Evolutionary conservation across 1,140 invertebrate genomes (phyloP).

Genomic region (Oncopeltus fasciatus): DNA sequence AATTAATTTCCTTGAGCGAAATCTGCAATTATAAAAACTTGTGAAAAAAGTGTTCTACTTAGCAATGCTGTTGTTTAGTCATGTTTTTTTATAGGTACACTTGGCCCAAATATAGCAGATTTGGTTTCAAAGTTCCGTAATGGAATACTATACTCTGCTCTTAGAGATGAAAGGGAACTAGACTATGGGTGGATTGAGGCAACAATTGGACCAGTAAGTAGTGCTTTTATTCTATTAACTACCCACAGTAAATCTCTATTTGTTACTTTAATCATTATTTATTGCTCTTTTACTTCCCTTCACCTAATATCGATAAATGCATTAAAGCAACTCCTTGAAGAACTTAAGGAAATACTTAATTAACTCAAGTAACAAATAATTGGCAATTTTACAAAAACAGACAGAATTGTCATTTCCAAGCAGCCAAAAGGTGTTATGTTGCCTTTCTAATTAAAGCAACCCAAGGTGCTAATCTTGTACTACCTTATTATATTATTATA

Average conservation of each 20-base stretch:
- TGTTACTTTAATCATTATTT: not conserved
- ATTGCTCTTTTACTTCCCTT: constrained; percentile 6
- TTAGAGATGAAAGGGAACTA: constrained; percentile 45
- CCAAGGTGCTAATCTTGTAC: no score
- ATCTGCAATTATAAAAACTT: no score
- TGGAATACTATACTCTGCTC: constrained; percentile 48
- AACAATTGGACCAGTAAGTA: constrained; percentile 47
- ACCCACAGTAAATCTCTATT: no score
- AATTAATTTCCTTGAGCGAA: no score
- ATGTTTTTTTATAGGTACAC: constrained; percentile 34
- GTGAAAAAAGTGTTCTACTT: no score
- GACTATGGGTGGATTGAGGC: constrained; percentile 51
- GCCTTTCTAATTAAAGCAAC: no score
- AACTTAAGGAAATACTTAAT: not conserved
- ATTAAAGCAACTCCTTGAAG: not conserved
- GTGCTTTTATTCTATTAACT: not conserved
- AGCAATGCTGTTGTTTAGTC: not conserved
- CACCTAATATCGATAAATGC: not conserved
- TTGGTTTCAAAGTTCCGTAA: constrained; percentile 45
- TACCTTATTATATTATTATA: no score
- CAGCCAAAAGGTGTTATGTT: no score
- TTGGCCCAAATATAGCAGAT: constrained; percentile 42
- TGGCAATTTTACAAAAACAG: not conserved
- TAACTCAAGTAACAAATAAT: not conserved
- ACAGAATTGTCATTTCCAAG: no score